A percentile compares a stretch with the other conserved stretches of the same genome.
Conservation (phyloP, 2,797 vertebrate species). For the Chiroxiphia lanceolata region DNA sequence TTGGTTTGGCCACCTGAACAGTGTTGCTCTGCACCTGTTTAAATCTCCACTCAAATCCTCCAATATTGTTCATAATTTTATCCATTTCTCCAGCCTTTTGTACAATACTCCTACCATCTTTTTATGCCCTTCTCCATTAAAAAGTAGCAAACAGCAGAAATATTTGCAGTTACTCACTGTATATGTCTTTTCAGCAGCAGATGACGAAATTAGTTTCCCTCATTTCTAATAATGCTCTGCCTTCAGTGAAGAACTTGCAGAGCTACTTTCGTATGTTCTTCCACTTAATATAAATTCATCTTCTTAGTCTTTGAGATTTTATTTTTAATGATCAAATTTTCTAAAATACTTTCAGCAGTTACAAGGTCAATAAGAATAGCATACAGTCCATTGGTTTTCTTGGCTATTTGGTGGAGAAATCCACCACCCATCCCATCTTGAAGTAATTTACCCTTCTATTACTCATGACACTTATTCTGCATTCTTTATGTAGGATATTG, state of each 20-base stretch:
- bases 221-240: not conserved
- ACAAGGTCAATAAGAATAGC: not conserved
- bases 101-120: not conserved
- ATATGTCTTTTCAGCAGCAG: not conserved
- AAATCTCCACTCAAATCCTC: not conserved
- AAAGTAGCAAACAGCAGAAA: not conserved
- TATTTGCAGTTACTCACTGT: not conserved
- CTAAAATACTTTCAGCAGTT: not conserved
- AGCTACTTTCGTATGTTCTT: not conserved
- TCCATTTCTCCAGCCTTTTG: not conserved
- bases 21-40: not conserved
- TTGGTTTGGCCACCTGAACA: not conserved
- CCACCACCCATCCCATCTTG: not conserved
- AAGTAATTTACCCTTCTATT: not conserved
- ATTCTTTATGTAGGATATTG: not conserved
- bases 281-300: not conserved
- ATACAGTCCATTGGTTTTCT: not conserved
- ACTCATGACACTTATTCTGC: not conserved
- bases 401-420: not conserved
- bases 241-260: not conserved
- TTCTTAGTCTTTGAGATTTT: not conserved
- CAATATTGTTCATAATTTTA: not conserved
- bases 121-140: not conserved
- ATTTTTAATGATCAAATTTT: slow-evolving; percentile 7
- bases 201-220: not conserved